A percentile compares a stretch with the other conserved stretches of the same genome.
Evolutionary conservation across 2,113 vertebrate species (phyloP).

Genomic region (Aythya baeri): DNA sequence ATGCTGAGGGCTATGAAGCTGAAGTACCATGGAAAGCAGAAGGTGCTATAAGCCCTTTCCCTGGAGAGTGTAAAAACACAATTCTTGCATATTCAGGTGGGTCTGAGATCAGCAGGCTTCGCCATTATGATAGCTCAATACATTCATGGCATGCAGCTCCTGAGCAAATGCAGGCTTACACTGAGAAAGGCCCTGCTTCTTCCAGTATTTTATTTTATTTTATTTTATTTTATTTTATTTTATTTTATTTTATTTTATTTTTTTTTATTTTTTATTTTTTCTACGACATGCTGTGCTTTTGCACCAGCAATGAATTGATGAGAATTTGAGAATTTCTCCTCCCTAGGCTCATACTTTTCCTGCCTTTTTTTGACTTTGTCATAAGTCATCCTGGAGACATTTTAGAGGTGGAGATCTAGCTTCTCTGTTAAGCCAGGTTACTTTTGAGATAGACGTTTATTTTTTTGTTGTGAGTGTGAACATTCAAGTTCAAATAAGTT

Average conservation of each 20-base stretch:
- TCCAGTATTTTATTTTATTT: too few relatives aligned
- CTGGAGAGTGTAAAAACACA: not conserved
- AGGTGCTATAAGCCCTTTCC: not conserved
- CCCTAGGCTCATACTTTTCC: not conserved
- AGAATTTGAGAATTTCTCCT: not conserved
- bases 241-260: too few relatives aligned
- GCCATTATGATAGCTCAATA: not conserved
- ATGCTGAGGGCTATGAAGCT: not conserved
- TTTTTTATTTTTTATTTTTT: too few relatives aligned
- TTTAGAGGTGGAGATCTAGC: not conserved
- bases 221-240: not conserved
- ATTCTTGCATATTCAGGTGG: not conserved
- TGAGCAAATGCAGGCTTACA: fast-evolving
- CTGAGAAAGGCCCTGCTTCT: not conserved
- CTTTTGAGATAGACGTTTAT: not conserved
- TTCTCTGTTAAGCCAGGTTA: not conserved
- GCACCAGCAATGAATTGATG: not conserved
- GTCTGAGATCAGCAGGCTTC: not conserved
- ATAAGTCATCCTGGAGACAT: not conserved
- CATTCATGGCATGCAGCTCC: not conserved
- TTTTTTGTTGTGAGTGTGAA: not conserved
- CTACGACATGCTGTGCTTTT: not conserved
- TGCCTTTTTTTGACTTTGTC: not conserved
- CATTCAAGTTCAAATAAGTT: not conserved
- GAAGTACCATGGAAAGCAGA: not conserved